phyloP scores from a whole-genome alignment of 2,797 vertebrate species.

The Hippocampus kuda region DNA sequence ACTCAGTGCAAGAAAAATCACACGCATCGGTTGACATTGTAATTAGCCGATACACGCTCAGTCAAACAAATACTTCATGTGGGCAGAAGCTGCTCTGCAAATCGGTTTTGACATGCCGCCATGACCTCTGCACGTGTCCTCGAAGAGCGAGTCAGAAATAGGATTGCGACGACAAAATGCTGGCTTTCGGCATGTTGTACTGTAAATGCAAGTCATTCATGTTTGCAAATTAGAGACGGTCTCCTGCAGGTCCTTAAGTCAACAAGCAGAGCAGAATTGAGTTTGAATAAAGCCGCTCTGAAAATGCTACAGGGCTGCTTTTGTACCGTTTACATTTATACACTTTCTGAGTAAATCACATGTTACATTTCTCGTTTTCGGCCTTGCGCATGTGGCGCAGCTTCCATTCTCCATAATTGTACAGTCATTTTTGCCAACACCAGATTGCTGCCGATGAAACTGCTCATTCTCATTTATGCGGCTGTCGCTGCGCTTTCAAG shows the following conservation, averaged over 20 bases:
- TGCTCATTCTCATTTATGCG: constrained; percentile 38
- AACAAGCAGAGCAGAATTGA: not conserved
- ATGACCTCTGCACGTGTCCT: not conserved
- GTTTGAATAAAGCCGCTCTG: not conserved
- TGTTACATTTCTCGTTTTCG: constrained; percentile 46
- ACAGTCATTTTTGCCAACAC: constrained; percentile 59
- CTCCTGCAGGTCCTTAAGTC: not conserved
- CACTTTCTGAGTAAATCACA: constrained; percentile 59
- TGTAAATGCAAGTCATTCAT: not conserved
- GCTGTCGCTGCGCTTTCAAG: constrained; percentile 19
- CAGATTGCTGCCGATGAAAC: constrained; percentile 60
- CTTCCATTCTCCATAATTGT: constrained; percentile 64
- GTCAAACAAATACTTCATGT: no score
- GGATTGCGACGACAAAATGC: not conserved
- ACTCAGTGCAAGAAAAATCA: no score
- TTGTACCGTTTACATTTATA: constrained; percentile 11
- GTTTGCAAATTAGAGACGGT: not conserved
- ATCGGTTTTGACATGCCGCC: not conserved
- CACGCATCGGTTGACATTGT: no score
- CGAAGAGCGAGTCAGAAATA: not conserved
- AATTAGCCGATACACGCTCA: no score
- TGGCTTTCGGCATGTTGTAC: not conserved
- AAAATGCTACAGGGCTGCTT: constrained; percentile 12
- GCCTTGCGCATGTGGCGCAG: constrained; percentile 48
- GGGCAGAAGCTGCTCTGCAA: no score